These are phyloP conservation scores for Gadus macrocephalus DNA, from an alignment of 2,113 vertebrate genomes.

Conservation along the genomic window DNA sequence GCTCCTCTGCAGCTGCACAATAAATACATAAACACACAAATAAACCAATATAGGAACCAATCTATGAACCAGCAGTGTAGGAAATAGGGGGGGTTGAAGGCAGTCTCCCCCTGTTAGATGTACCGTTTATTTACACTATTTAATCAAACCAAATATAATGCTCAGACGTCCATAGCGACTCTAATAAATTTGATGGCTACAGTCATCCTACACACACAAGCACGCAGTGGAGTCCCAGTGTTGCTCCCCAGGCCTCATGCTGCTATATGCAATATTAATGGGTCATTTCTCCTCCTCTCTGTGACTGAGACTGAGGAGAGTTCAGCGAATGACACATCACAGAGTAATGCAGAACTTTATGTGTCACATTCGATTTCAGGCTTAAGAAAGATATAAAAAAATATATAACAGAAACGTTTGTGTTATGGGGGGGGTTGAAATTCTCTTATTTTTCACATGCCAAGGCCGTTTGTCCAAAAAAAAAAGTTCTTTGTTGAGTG, in stretches of 20 bases:
- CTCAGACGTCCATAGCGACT: too few relatives aligned
- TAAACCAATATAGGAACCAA: not conserved
- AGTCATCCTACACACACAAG: too few relatives aligned
- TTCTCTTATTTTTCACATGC: too few relatives aligned
- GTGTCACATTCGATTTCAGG: constrained; percentile 47
- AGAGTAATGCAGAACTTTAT: constrained; percentile 51
- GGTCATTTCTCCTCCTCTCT: constrained; percentile 60
- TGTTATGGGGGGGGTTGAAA: not conserved
- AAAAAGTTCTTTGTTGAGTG: constrained; percentile 12
- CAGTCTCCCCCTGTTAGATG: too few relatives aligned
- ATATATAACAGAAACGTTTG: not conserved
- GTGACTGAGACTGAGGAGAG: constrained; percentile 39
- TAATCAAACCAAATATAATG: too few relatives aligned
- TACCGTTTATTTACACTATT: too few relatives aligned
- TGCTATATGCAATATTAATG: constrained; percentile 66
- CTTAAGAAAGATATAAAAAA: constrained; percentile 18
- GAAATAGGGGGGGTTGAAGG: too few relatives aligned
- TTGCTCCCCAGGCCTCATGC: constrained; percentile 41
- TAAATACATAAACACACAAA: not conserved
- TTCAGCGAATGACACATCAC: constrained; percentile 47
- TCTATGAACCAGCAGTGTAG: not conserved
- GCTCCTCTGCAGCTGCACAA: too few relatives aligned
- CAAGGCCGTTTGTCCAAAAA: not conserved
- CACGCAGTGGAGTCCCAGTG: not conserved
- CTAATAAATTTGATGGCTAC: constrained; percentile 15